phyloP scores from a whole-genome alignment of 2,888 invertebrate genomes.

The Eupithecia vulgata region DNA sequence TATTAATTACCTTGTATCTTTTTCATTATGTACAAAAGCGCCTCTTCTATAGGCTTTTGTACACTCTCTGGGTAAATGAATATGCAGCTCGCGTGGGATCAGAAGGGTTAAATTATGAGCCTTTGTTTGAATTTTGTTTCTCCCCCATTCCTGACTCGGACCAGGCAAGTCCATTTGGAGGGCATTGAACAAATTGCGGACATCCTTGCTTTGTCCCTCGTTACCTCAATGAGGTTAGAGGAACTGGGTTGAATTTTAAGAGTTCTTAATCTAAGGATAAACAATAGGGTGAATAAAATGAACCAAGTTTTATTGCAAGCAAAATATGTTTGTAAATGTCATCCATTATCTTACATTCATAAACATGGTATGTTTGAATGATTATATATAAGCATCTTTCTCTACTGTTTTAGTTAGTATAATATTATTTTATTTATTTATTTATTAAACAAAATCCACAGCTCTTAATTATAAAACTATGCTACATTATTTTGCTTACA shows the following conservation, averaged over 20 bases:
- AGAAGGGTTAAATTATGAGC: constrained; percentile 70
- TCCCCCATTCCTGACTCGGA: constrained; percentile 51
- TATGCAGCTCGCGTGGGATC: constrained; percentile 63
- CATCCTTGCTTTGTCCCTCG: constrained; percentile 62
- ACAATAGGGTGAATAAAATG: constrained; percentile 11
- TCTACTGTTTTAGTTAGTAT: no score
- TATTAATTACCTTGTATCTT: no score
- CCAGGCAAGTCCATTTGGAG: constrained; percentile 59
- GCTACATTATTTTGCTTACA: no score
- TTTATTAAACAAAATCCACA: no score
- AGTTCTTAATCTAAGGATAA: constrained; percentile 21
- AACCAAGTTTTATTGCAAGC: not conserved
- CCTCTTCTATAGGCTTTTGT: constrained; percentile 5
- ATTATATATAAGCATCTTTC: no score
- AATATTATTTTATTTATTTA: no score
- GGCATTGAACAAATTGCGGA: constrained; percentile 52
- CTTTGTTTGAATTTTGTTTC: constrained; percentile 74
- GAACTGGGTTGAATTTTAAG: constrained; percentile 29
- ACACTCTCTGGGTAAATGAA: constrained; percentile 50
- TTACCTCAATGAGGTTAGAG: constrained; percentile 31
- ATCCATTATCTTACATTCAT: not conserved
- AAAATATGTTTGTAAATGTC: not conserved
- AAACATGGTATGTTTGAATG: not conserved
- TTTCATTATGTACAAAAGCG: not conserved
- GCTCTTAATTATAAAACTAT: no score